Conservation (phyloP, 2,797 vertebrate genomes). For the Poecile montanus region DNA sequence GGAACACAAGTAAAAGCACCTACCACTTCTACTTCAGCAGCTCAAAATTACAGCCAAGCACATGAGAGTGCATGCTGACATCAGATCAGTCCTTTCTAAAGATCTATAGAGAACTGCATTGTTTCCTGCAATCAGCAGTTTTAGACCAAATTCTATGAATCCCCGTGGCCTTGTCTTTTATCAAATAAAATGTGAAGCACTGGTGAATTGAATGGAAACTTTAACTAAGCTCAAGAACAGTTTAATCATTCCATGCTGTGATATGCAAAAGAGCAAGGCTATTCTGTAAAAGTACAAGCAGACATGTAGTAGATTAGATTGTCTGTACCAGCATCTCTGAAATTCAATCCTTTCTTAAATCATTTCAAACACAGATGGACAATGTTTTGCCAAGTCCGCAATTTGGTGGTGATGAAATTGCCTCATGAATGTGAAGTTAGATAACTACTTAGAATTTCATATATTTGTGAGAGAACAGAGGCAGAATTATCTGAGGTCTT, state of each 20-base stretch:
- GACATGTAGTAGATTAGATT: slow-evolving; percentile 29
- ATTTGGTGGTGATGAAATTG: slow-evolving; percentile 52
- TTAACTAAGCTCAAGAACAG: slow-evolving; percentile 6
- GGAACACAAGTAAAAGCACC: not conserved
- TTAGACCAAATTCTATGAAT: slow-evolving; percentile 9
- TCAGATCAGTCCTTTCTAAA: slow-evolving; percentile 10
- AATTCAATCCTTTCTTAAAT: slow-evolving; percentile 57
- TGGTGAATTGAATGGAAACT: not conserved
- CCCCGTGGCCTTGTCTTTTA: not conserved
- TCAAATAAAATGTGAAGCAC: slow-evolving; percentile 17
- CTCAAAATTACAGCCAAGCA: not conserved
- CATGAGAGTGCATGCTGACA: not conserved
- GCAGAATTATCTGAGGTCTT: slow-evolving; percentile 55
- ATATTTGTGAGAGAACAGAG: slow-evolving; percentile 53
- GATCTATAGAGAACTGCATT: not conserved
- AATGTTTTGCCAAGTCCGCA: slow-evolving; percentile 61
- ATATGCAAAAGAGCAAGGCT: slow-evolving; percentile 19
- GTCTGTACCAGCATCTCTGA: slow-evolving; percentile 47
- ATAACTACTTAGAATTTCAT: slow-evolving; percentile 62
- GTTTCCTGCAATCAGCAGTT: slow-evolving; percentile 16
- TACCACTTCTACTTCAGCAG: not conserved
- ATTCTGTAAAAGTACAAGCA: slow-evolving; percentile 22
- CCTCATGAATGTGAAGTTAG: slow-evolving; percentile 50
- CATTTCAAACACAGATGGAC: slow-evolving; percentile 44
- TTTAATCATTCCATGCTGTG: not conserved